A percentile compares a stretch with the other conserved stretches of the same genome.
Conservation (phyloP, 1,140 invertebrate genomes). For the Cherax quadricarinatus region DNA sequence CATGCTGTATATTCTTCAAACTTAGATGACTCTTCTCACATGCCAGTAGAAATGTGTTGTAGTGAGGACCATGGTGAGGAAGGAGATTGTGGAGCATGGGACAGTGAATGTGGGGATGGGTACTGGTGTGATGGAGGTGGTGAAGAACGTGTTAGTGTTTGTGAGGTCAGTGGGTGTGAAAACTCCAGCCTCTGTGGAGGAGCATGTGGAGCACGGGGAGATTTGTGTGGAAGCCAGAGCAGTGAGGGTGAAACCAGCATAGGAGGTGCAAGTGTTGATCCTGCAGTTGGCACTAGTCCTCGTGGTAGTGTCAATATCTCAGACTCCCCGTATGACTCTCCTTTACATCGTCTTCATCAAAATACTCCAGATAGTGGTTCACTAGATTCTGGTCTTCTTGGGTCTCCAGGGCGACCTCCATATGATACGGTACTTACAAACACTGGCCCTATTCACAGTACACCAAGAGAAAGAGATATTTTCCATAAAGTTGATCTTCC, state of each 20-base stretch:
- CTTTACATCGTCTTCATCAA: conserved; percentile 71
- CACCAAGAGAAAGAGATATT: neutral
- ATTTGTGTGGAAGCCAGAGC: conserved; percentile 61
- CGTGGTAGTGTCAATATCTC: conserved; percentile 69
- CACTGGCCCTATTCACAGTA: neutral
- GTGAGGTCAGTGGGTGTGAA: conserved; percentile 70
- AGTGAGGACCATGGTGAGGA: conserved; percentile 36
- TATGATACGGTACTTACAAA: neutral
- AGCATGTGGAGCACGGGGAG: conserved; percentile 30
- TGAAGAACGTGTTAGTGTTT: conserved; percentile 64
- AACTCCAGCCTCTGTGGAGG: conserved; percentile 66
- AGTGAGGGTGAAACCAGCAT: conserved; percentile 59
- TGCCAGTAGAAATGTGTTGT: conserved; percentile 42
- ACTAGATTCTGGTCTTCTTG: conserved; percentile 60
- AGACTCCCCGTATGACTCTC: conserved; percentile 72
- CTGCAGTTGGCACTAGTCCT: conserved; percentile 69
- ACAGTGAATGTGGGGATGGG: conserved; percentile 66
- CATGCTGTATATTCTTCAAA: conserved; percentile 33
- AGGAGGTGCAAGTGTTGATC: conserved; percentile 66
- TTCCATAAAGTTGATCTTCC: conserved; percentile 26
- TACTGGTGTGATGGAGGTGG: conserved; percentile 72
- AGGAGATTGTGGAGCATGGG: conserved; percentile 47
- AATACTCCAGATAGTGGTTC: conserved; percentile 71
- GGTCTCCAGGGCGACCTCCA: conserved; percentile 55
- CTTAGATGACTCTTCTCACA: conserved; percentile 44